These are phyloP conservation scores for Fistularia tabacaria DNA, from an alignment of 2,797 vertebrate species.

Conservation along the genomic window DNA sequence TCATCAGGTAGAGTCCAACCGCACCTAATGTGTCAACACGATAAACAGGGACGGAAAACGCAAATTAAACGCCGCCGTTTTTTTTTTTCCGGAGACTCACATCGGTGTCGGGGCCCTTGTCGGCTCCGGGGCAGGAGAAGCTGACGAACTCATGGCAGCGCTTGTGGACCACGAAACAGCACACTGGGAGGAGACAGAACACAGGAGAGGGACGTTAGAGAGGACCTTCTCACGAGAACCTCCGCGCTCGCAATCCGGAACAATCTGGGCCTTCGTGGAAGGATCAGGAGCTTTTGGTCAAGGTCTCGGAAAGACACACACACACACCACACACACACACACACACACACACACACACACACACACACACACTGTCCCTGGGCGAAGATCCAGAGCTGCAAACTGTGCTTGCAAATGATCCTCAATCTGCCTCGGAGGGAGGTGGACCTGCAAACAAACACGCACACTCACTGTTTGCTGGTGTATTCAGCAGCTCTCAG, in stretches of 20 bases:
- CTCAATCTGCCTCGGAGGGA: no score
- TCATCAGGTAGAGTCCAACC: no score
- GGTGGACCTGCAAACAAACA: not conserved
- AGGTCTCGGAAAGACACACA: not conserved
- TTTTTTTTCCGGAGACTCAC: conserved; percentile 78
- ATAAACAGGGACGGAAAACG: no score
- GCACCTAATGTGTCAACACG: no score
- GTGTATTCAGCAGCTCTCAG: not conserved
- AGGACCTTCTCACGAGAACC: no score
- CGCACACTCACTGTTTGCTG: conserved; percentile 13
- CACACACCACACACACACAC: not conserved
- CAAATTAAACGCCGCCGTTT: no score
- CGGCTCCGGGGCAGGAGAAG: conserved; percentile 93
- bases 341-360: not conserved
- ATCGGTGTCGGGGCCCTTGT: conserved; percentile 95
- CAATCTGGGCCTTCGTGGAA: no score
- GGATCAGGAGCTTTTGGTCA: not conserved
- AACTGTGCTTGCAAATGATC: no score
- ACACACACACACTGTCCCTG: conserved; percentile 12
- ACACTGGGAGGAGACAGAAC: conserved; percentile 74
- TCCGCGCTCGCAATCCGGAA: no score
- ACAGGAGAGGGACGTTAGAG: not conserved
- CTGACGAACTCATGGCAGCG: conserved; percentile 97
- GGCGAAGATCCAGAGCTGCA: not conserved
- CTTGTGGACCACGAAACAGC: conserved; percentile 98